Evolutionary conservation across 2,797 vertebrate genomes (phyloP).

Genomic region (Arvicola amphibius): DNA sequence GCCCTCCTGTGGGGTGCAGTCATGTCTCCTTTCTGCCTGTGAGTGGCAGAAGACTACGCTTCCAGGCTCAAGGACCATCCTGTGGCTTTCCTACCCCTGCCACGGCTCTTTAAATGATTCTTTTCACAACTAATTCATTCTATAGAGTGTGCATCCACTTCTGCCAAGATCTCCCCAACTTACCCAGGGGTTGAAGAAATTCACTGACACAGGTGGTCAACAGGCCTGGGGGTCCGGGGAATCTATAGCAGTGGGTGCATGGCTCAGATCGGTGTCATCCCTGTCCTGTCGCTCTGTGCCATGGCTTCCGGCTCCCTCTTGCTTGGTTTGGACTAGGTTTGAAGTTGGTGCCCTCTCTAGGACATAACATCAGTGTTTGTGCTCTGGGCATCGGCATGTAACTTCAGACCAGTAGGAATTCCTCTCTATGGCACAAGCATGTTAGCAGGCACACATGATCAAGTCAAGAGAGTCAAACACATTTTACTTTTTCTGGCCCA

Average conservation of each 20-base stretch:
- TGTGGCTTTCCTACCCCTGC: not conserved
- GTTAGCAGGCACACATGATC: not conserved
- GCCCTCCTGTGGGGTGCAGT: not conserved
- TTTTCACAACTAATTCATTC: not conserved
- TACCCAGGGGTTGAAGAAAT: not conserved
- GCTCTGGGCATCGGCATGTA: not conserved
- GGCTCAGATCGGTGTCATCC: fast-evolving
- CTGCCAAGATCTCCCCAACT: not conserved
- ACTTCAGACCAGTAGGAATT: not conserved
- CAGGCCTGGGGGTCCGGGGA: fast-evolving
- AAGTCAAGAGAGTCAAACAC: not conserved
- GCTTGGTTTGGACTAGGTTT: not conserved
- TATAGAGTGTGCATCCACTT: not conserved
- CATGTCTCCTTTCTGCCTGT: not conserved
- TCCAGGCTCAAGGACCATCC: not conserved
- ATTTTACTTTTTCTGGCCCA: not conserved
- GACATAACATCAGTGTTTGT: not conserved
- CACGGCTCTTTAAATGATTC: not conserved
- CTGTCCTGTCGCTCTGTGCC: not conserved
- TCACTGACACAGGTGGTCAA: not conserved
- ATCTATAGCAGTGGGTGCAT: fast-evolving
- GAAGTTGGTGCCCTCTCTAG: not conserved
- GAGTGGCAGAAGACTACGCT: not conserved
- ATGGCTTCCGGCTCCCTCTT: not conserved
- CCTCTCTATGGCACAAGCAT: not conserved